These are phyloP conservation scores for Zonotrichia albicollis DNA, from an alignment of 2,797 vertebrate genomes.

Conservation along the genomic window DNA sequence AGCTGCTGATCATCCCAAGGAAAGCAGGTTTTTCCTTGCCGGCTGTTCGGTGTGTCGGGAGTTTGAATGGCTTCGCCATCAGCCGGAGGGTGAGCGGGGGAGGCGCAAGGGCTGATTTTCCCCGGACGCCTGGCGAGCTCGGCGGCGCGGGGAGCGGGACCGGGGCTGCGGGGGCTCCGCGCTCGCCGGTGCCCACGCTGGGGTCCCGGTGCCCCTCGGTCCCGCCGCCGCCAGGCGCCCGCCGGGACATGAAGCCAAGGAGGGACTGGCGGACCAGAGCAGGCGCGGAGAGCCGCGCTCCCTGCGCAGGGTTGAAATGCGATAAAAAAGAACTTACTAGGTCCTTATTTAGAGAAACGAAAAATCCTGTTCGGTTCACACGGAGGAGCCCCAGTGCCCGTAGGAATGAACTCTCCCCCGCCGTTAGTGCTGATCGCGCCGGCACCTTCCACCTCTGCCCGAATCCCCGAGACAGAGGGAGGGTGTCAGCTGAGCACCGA, in stretches of 20 bases:
- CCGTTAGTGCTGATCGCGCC: not conserved
- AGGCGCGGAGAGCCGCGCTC: not conserved
- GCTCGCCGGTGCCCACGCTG: not conserved
- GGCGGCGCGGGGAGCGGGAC: not conserved
- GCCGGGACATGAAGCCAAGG: too few species aligned
- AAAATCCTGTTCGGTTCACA: not conserved
- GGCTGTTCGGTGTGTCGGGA: not conserved
- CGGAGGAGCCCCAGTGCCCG: not conserved
- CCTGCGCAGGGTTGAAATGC: fast-evolving
- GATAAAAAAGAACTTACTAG: fast-evolving
- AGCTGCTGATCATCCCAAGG: not conserved
- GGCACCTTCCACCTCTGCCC: not conserved
- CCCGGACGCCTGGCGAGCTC: too few species aligned
- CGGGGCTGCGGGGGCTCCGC: not conserved
- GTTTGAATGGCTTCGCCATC: constrained; percentile 12
- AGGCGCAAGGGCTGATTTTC: not conserved
- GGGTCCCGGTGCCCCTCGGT: not conserved
- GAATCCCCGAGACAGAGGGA: not conserved
- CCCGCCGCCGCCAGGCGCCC: not conserved
- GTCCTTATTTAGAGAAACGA: not conserved
- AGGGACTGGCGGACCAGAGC: too few species aligned
- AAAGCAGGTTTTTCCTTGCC: not conserved
- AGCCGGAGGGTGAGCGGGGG: not conserved
- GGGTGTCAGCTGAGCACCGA: not conserved
- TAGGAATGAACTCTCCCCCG: not conserved